These are phyloP conservation scores for Erebia aethiops DNA, from an alignment of 2,888 invertebrate genomes.

Conservation along the genomic window DNA sequence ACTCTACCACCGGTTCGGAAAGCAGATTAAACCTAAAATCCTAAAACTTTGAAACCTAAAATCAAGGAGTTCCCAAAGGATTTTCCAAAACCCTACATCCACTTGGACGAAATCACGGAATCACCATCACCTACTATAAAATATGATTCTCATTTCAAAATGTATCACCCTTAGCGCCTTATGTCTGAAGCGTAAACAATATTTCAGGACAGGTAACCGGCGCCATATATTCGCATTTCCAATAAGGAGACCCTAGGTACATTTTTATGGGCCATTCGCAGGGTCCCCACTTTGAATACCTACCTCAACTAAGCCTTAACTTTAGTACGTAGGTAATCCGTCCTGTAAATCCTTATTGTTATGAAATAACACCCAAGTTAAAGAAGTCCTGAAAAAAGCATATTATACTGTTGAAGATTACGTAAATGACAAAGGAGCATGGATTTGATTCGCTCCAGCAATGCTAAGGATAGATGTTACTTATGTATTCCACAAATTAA, in stretches of 20 bases:
- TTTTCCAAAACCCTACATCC: too few relatives aligned
- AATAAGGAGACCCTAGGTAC: conserved; percentile 61
- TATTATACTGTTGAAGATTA: too few relatives aligned
- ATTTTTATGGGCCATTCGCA: conserved; percentile 68
- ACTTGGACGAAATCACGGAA: too few relatives aligned
- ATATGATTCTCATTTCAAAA: conserved; percentile 25
- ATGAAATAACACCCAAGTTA: conserved; percentile 40
- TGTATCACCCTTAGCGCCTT: conserved; percentile 33
- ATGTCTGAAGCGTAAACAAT: conserved; percentile 42
- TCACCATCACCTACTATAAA: not conserved
- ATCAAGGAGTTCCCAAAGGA: too few relatives aligned
- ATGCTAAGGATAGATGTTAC: too few relatives aligned
- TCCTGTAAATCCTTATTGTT: conserved; percentile 54
- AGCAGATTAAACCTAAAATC: too few relatives aligned
- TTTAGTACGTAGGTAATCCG: conserved; percentile 51
- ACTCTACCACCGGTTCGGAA: too few relatives aligned
- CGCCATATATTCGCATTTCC: conserved; percentile 61
- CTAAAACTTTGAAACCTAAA: too few relatives aligned
- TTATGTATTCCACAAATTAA: too few relatives aligned
- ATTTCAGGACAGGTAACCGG: conserved; percentile 52
- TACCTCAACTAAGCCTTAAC: conserved; percentile 69
- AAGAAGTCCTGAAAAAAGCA: too few relatives aligned
- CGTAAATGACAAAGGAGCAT: too few relatives aligned
- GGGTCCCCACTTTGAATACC: conserved; percentile 60
- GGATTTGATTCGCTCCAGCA: too few relatives aligned